These are phyloP conservation scores for Meta bourneti DNA, from an alignment of 2,888 invertebrate species.

Conservation along the genomic window DNA sequence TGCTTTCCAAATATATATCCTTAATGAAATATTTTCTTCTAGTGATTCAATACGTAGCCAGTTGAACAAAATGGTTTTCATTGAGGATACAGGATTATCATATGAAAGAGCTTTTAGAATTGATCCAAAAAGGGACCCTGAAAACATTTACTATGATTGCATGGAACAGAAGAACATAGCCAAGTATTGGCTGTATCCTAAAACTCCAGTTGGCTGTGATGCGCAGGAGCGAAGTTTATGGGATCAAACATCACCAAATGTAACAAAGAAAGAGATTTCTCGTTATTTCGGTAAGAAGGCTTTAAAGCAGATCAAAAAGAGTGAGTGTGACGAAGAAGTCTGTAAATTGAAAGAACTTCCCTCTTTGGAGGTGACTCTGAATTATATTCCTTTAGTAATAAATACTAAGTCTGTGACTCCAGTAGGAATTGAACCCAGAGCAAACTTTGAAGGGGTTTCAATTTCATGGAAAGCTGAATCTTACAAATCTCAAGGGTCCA, in stretches of 20 bases:
- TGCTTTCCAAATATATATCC: too few relatives aligned
- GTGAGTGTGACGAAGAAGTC: not conserved
- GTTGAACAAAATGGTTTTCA: conserved; percentile 68
- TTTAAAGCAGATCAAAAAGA: conserved; percentile 24
- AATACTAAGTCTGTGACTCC: not conserved
- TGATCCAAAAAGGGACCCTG: conserved; percentile 79
- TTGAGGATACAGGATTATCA: conserved; percentile 75
- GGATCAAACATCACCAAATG: not conserved
- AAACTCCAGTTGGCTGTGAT: conserved; percentile 59
- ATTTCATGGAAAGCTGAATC: conserved; percentile 54
- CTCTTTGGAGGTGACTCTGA: not conserved
- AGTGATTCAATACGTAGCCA: conserved; percentile 65
- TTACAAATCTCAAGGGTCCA: not conserved
- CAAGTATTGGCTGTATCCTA: conserved; percentile 77
- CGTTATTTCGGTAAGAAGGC: conserved; percentile 63
- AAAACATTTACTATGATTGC: conserved; percentile 80
- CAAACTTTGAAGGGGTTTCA: conserved; percentile 64
- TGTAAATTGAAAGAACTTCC: not conserved
- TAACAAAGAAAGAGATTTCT: not conserved
- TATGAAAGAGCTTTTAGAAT: conserved; percentile 79
- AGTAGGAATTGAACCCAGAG: not conserved
- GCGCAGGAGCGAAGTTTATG: conserved; percentile 4
- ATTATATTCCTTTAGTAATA: conserved; percentile 38
- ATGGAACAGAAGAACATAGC: conserved; percentile 80
- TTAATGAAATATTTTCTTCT: not conserved